These are phyloP conservation scores for Mactra quadrangularis DNA, from an alignment of 1,140 invertebrate species.

Conservation along the genomic window DNA sequence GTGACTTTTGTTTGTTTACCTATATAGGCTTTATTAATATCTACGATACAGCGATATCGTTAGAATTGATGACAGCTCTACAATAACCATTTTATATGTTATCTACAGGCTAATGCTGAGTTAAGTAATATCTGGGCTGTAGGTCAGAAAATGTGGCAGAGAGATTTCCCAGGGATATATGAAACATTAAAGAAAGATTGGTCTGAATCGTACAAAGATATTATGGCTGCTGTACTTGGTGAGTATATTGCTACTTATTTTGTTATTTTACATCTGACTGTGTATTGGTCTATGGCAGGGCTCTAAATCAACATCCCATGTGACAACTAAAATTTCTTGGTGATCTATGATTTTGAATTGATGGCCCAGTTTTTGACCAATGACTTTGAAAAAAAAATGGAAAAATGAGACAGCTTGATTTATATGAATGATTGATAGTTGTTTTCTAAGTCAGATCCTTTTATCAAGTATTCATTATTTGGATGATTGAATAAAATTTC, in stretches of 20 bases:
- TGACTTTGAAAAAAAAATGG: too few relatives aligned
- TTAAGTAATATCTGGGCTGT: conserved; percentile 91
- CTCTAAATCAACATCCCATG: not conserved
- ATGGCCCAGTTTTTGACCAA: not conserved
- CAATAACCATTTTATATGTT: too few relatives aligned
- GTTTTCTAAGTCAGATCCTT: too few relatives aligned
- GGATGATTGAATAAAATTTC: too few relatives aligned
- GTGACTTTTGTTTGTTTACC: too few relatives aligned
- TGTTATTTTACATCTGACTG: not conserved
- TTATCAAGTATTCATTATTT: too few relatives aligned
- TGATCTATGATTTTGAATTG: not conserved
- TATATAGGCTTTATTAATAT: too few relatives aligned
- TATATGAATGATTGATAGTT: too few relatives aligned
- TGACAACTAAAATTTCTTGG: not conserved
- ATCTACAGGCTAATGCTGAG: conserved; percentile 87
- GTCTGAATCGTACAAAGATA: conserved; percentile 89
- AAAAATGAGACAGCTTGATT: too few relatives aligned
- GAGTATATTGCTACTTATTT: too few relatives aligned
- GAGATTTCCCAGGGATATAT: conserved; percentile 91
- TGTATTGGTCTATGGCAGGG: not conserved
- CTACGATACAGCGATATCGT: too few relatives aligned
- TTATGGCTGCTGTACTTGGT: conserved; percentile 92
- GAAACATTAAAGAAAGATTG: conserved; percentile 88
- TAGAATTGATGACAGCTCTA: too few relatives aligned
- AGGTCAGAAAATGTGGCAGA: conserved; percentile 92